Evolutionary conservation across 2,113 vertebrate species (phyloP), one percentile per base, ranked within the genome.

Genomic region (Amphiprion ocellaris): DNA sequence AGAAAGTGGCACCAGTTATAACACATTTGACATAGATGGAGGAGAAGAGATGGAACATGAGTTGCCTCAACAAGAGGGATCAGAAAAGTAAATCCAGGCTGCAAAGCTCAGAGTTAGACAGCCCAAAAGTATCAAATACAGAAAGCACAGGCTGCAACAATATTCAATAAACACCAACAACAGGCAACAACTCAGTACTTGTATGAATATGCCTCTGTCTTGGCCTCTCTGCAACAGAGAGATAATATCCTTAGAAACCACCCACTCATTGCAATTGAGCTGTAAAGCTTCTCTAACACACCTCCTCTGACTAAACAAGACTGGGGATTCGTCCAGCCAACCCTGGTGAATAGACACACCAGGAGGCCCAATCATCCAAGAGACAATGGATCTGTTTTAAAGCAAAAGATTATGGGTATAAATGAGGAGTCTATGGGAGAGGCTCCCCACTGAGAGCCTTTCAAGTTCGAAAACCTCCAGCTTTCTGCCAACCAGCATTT

Each of bases 381-480:
- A 77, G 52, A 37, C 75, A 24, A 12, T 26, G 61, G 14, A 33
- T 73, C 69, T 15, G 19, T 83, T 39, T 41, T 33, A 37, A 70
- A 66, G 69, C 8, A 66, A 65, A 56, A 52, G 47, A 73, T 80
- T 73, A 49, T 49, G 46, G 50, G 41, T 77, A 65, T 73, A 72
- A 63, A 72, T 62, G 71, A 77, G 63, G 76, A 59, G 59, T 30
- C 37, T 5, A 11, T n/a, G 63, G 10, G 53, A 54, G 62, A 61
- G 44, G 7, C 47, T 54, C 64, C 64, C 77, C 47, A 41, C 69
- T 62, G 76, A 46, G 60, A 66, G 23, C 69, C 68, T 75, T 86
- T 75, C 56, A 67, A 71, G 62, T n/a, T 56, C 52, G 16, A 23
- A 66, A 61, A 70, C 28, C 37, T 21, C 15, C 19, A 3, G 12